Evolutionary conservation across 2,113 vertebrate genomes (phyloP), one percentile per base, ranked within the genome.

Genomic region (Chionis minor): DNA sequence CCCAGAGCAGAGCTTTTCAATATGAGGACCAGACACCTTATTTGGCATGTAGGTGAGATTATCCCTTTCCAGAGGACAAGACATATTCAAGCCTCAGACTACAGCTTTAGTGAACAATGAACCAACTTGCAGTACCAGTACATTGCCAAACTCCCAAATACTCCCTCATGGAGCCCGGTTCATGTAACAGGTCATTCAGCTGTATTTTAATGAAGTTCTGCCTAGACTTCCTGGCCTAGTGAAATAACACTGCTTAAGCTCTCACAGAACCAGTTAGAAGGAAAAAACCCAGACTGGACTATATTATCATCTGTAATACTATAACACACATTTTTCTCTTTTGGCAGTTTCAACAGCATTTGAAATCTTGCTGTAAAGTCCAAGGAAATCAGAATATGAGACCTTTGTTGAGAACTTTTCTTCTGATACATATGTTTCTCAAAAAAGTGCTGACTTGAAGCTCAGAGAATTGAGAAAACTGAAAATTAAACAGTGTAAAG

Each of bases 371-470:
- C 28, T 95, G 32, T 61, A 73, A 97, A 96, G 85, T 97, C 97
- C 98, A 98, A 98, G 88, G 87, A 98, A 98, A 98, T 97, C 96
- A 98, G 94, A 98, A 98, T 95, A 97, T 93, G 95, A 98, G 95
- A 95, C 80, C 62, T 95, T 54, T 51, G 67, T 93, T 54, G 85
- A 98, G 95, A 96, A 96, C 88, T 96, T 97, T 97, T 96, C 85
- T 95, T 97, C 95, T 96, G 91, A 97, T 92, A 97, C 95, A 97
- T 14, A 94, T 58, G 88, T 94, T 98, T 97, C 85, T 94, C 47
- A 77, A 96, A 92, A 96, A 97, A 97, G 33, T 42, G 67, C 97
- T 96, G 88, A 96, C 83, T 92, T 97, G 55, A 66, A 97, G 85
- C 87, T 94, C 89, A 85, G 81, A 94, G 95, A 93, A 90, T 45